Evolutionary conservation across 2,113 vertebrate species (phyloP).

Genomic region (Chaetodon auriga): DNA sequence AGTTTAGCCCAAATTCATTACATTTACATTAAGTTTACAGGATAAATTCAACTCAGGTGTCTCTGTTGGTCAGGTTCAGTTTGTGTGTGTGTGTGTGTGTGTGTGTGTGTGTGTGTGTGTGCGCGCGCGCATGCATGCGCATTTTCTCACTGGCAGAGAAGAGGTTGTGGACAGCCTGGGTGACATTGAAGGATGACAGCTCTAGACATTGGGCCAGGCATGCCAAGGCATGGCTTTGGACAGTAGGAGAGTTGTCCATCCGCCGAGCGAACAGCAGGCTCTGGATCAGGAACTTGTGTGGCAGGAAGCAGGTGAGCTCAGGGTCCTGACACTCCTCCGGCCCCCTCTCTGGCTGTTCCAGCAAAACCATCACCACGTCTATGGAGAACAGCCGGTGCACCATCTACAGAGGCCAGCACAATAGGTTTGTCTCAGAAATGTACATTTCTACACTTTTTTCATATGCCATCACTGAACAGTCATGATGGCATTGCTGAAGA

Average conservation of each 20-base stretch:
- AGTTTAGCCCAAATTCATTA: not conserved
- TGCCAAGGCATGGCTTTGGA: slow-evolving; percentile 90
- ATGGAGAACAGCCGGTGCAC: slow-evolving; percentile 91
- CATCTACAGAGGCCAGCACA: slow-evolving; percentile 76
- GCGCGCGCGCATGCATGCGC: not conserved
- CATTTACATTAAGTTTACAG: not conserved
- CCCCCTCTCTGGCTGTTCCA: slow-evolving; percentile 87
- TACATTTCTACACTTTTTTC: too few relatives aligned
- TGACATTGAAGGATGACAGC: slow-evolving; percentile 70
- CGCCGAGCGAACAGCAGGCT: slow-evolving; percentile 89
- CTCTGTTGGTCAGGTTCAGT: not conserved
- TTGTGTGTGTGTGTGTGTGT: not conserved
- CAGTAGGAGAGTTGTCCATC: slow-evolving; percentile 86
- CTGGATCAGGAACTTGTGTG: slow-evolving; percentile 91
- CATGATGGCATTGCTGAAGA: too few relatives aligned
- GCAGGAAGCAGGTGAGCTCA: slow-evolving; percentile 82
- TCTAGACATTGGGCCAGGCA: slow-evolving; percentile 92
- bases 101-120: not conserved
- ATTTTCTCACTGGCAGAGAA: slow-evolving; percentile 86
- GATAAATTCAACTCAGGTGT: not conserved
- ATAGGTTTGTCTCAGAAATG: not conserved
- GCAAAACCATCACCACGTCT: slow-evolving; percentile 90
- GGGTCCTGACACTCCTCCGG: slow-evolving; percentile 70
- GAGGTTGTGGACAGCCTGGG: slow-evolving; percentile 85
- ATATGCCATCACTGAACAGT: too few relatives aligned